These are phyloP conservation scores for Dimorphilus gyrociliatus DNA, from an alignment of 2,888 invertebrate genomes.

Conservation along the genomic window DNA sequence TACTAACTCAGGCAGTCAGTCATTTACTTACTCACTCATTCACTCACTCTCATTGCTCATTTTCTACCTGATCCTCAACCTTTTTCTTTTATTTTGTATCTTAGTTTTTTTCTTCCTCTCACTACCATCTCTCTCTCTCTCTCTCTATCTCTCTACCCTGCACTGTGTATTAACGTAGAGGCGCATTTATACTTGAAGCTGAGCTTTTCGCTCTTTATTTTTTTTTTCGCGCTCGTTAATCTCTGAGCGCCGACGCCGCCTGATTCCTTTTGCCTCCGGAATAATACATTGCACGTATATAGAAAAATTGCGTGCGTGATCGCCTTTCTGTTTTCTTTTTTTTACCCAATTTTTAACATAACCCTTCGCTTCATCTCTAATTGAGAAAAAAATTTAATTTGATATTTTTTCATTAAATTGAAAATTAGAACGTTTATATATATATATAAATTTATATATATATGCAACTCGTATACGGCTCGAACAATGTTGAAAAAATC, in stretches of 20 bases:
- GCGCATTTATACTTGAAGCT: no score
- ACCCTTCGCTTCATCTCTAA: no score
- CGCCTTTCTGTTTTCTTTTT: no score
- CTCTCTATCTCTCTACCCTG: constrained; percentile 3
- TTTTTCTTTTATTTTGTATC: not conserved
- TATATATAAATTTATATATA: no score
- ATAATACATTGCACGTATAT: no score
- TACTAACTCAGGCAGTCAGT: not conserved
- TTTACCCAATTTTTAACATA: no score
- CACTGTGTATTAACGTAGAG: not conserved
- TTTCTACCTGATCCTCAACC: not conserved
- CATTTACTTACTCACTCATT: constrained; percentile 1
- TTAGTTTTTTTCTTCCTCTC: constrained; percentile 3
- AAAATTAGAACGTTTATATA: no score
- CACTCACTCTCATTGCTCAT: constrained; percentile 1
- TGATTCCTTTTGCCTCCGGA: not conserved
- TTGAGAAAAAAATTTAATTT: no score
- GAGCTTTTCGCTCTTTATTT: not conserved
- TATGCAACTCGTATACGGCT: no score
- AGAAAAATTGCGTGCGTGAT: no score
- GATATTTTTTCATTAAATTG: no score
- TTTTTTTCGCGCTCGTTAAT: constrained; percentile 1
- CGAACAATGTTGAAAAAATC: no score
- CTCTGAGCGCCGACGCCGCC: not conserved
- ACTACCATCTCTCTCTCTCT: constrained; percentile 1